Conservation (phyloP, 2,113 vertebrate genomes). For the Ardeotis arabs region DNA sequence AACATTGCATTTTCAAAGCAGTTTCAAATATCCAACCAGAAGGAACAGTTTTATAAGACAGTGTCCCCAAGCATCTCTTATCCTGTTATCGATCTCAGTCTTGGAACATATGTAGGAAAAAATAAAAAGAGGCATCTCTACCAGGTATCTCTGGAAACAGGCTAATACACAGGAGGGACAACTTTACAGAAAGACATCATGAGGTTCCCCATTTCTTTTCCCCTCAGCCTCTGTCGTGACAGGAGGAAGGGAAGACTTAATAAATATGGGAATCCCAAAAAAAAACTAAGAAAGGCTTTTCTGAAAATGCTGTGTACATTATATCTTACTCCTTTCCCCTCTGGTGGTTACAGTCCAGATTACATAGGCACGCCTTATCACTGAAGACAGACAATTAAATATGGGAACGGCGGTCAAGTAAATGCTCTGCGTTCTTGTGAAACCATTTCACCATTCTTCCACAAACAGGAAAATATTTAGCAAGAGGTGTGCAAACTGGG, state of each 20-base stretch:
- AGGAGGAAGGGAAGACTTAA: neutral
- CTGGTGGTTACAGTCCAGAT: neutral
- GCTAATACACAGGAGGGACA: neutral
- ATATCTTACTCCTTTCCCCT: neutral
- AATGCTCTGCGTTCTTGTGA: constrained; percentile 32
- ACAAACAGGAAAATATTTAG: constrained; percentile 71
- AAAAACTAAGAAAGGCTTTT: neutral
- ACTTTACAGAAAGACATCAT: neutral
- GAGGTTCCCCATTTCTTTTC: neutral
- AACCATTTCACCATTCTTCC: constrained; percentile 65
- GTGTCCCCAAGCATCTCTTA: neutral
- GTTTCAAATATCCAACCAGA: neutral
- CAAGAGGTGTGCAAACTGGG: constrained; percentile 44
- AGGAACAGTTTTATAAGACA: neutral
- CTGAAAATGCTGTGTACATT: neutral
- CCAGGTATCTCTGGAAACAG: neutral
- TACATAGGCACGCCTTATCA: constrained; percentile 12
- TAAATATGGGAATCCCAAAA: neutral
- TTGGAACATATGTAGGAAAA: neutral
- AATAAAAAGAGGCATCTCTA: neutral
- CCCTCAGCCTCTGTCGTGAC: neutral
- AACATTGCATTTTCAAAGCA: neutral
- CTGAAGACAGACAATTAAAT: constrained; percentile 34
- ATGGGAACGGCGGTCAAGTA: neutral
- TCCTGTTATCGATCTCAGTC: fast-evolving